Percentiles rank a stretch among this genome's conserved stretches.
Evolutionary conservation across 1,140 invertebrate genomes (phyloP).

Genomic region (Eciton burchellii): DNA sequence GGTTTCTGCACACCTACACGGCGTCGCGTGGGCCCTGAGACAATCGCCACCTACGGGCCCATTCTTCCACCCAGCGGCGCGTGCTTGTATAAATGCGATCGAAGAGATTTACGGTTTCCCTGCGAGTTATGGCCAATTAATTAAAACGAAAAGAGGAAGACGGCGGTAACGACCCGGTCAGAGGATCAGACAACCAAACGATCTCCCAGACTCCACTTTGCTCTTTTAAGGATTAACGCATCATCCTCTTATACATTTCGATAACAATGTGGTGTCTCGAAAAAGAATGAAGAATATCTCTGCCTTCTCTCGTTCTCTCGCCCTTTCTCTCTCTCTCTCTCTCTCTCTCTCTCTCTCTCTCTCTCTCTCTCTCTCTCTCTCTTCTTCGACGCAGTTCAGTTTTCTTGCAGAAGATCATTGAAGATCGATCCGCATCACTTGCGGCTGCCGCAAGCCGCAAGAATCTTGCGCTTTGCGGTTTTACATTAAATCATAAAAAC

Average conservation of each 20-base stretch:
- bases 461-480: no score
- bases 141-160: slow-evolving; percentile 72
- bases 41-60: slow-evolving; percentile 82
- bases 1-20: slow-evolving; percentile 78
- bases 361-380: no score
- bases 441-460: no score
- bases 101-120: slow-evolving; percentile 82
- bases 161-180: slow-evolving; percentile 63
- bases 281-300: no score
- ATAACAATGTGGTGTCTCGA: not conserved
- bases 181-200: not conserved
- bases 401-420: no score
- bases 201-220: slow-evolving; percentile 33
- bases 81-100: slow-evolving; percentile 72
- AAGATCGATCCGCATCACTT: no score
- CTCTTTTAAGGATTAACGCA: slow-evolving; percentile 32
- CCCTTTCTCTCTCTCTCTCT: no score
- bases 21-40: slow-evolving; percentile 80
- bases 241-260: slow-evolving; percentile 20
- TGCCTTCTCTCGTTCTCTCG: no score
- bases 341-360: no score
- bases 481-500: no score
- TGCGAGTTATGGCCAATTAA: slow-evolving; percentile 84
- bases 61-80: slow-evolving; percentile 71
- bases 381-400: no score